Evolutionary conservation across 2,113 vertebrate genomes (phyloP), one percentile per base, ranked within the genome.

Genomic region (Spea bombifrons): DNA sequence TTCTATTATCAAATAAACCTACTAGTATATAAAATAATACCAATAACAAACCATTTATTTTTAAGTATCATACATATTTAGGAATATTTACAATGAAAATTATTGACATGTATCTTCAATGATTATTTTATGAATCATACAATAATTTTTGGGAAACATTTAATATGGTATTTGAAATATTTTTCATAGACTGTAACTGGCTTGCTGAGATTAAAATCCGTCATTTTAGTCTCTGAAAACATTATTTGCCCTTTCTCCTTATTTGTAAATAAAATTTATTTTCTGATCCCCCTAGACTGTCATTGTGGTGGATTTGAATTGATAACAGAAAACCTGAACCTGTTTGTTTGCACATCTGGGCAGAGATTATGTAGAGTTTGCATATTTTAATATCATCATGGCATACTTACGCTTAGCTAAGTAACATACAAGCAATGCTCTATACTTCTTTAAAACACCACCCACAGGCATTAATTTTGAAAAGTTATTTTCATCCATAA

Each of bases 231-330:
- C 43, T 57, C 44, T 7, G 65, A 47, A 68, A 76, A 76, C 68
- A 69, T 76, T 76, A 44, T 76, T 76, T 68, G 44, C 66, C 75
- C 66, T 59, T 61, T 30, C 52, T 30, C 9, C 65, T 45, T 76
- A 69, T 76, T 76, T 68, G 75, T 76, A 76, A 69, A 76, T 76
- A 47, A 57, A 69, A 69, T 68, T n/a, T 43, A 61, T 69, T 76
- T 66, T 76, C 8, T 61, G 66, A 68, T 76, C 68, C 68, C 75
- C 75, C 75, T 66, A 68, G 66, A 59, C 75, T 76, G 66, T 43
- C 66, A 43, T 57, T 55, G 65, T 52, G 59, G 17, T 76, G 43
- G 66, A 76, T 76, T 76, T 59, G 75, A 68, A 76, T 76, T 69
- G 52, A 76, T 76, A 68, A 59, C 75, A 68, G 49, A 69, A 57